phyloP scores from a whole-genome alignment of 2,888 invertebrate genomes.

The Scaptodrosophila latifasciaeformis region DNA sequence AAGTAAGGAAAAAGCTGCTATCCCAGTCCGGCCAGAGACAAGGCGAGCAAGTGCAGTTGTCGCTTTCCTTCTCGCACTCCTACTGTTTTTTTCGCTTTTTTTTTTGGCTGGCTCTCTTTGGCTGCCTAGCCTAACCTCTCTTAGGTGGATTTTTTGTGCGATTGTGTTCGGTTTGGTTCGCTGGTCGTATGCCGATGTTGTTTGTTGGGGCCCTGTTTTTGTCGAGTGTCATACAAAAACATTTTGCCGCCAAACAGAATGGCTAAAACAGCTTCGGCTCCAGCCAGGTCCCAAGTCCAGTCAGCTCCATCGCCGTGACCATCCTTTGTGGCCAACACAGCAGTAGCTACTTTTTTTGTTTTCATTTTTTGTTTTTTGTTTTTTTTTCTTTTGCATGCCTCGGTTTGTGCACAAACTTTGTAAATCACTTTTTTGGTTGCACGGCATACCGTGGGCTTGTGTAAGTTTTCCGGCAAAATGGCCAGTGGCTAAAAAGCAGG shows the following conservation, averaged over 20 bases:
- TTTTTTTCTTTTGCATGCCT: too few species aligned
- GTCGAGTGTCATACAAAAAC: slow-evolving; percentile 52
- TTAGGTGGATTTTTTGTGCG: neutral
- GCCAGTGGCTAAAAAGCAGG: too few species aligned
- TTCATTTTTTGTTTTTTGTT: too few species aligned
- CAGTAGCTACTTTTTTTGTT: too few species aligned
- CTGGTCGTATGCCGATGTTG: slow-evolving; percentile 27
- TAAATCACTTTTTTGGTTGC: slow-evolving; percentile 67
- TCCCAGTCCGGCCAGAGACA: slow-evolving; percentile 26
- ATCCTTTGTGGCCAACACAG: slow-evolving; percentile 44
- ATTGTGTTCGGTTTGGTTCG: slow-evolving; percentile 36
- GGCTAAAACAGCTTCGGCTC: slow-evolving; percentile 35
- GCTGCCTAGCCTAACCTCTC: neutral
- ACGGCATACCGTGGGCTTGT: slow-evolving; percentile 55
- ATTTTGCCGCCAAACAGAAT: slow-evolving; percentile 69
- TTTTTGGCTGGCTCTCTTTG: neutral
- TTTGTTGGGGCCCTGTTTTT: slow-evolving; percentile 45
- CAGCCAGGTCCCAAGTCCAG: slow-evolving; percentile 6
- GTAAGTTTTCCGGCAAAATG: slow-evolving; percentile 47
- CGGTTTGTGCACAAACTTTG: slow-evolving; percentile 39
- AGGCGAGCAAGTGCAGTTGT: slow-evolving; percentile 24
- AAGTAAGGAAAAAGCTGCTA: slow-evolving; percentile 38
- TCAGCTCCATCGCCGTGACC: slow-evolving; percentile 11
- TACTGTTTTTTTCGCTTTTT: neutral
- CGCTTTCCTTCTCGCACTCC: slow-evolving; percentile 9